Conservation (phyloP, 2,888 invertebrate genomes). For the Opisthograptis luteolata region DNA sequence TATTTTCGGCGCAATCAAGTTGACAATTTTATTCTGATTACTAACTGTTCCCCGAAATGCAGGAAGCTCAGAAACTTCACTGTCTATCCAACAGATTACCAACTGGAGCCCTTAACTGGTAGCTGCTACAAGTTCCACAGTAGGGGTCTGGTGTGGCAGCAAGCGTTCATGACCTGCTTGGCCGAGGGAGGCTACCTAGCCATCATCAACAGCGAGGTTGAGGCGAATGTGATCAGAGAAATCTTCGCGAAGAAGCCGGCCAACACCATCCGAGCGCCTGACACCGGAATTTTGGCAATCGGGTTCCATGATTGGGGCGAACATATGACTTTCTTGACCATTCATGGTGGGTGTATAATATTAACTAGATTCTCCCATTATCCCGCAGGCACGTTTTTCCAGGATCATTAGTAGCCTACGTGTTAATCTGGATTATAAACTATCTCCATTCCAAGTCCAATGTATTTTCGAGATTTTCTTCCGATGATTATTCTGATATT, state of each 20-base stretch:
- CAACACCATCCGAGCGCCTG: slow-evolving; percentile 27
- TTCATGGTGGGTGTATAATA: slow-evolving; percentile 44
- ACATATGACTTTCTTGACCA: slow-evolving; percentile 37
- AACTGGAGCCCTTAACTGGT: slow-evolving; percentile 22
- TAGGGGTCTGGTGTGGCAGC: not conserved
- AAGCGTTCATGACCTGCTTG: slow-evolving; percentile 7
- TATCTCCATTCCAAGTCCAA: no score
- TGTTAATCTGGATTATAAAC: no score
- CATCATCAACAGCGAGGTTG: slow-evolving; percentile 21
- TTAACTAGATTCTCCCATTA: no score
- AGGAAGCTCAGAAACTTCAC: no score
- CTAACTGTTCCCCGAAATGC: no score
- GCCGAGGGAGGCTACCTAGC: slow-evolving; percentile 13
- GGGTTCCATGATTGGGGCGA: slow-evolving; percentile 49
- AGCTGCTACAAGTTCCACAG: slow-evolving; percentile 21
- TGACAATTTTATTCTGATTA: no score
- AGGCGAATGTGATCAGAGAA: slow-evolving; percentile 43
- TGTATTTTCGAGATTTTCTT: no score
- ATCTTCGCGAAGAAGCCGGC: slow-evolving; percentile 43
- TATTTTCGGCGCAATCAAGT: no score
- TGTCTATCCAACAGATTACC: not conserved
- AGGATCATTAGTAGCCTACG: no score
- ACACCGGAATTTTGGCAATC: slow-evolving; percentile 38
- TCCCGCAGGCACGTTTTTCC: no score
- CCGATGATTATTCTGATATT: no score